Base-by-base conservation (phyloP, 1,140 invertebrate species). In the Colletes latitarsis region DNA sequence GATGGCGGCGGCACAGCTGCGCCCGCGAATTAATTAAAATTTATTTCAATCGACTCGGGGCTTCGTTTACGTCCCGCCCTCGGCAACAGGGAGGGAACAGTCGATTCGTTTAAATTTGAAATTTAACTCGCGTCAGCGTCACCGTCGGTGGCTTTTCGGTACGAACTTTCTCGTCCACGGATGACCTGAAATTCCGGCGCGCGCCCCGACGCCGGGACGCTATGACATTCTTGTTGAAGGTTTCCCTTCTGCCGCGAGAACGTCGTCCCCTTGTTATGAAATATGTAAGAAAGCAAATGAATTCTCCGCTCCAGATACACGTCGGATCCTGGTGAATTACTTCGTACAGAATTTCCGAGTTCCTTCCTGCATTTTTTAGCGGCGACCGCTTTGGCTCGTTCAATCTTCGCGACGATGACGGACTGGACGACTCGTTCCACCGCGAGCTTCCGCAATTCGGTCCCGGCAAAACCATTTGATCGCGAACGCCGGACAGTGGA, bases 1-100 rank as follows among this genome's bases (percentile, higher is more conserved):
- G 39, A 14, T 14, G 21, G 6, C 10, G 41, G 9, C 21, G 43
- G 30, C 55, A 30, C 30, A 52, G 75, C 21, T 77, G 55, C 10
- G 66, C 57, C 43, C n/a, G n/a, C 9, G 4, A 49, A 58, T 77
- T 70, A 69, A 77, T 77, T 70, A 52, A 62, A 70, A 77, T 77
- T 62, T 52, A 70, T 62, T 70, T 17, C 15, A n/a, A 60, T 62
- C 49, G 73, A 49, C 17, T 49, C 14, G 4, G 8, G n/a, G 64
- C 21, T 46, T 6, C 30, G 30, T 30, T 30, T 30, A 30, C 30
- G 30, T 30, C 30, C 30, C 30, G 30, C 30, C 30, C 30, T 30
- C 2, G 30, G 30, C 30, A 30, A 30, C 30, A 2, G 30, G 30
- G 0, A 30, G 30, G 30, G 30, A 30, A 30, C 30, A 30, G 30